Evolutionary conservation across 2,797 vertebrate genomes (phyloP), one percentile per base, ranked within the genome.

Genomic region (Ispidina lecontei): DNA sequence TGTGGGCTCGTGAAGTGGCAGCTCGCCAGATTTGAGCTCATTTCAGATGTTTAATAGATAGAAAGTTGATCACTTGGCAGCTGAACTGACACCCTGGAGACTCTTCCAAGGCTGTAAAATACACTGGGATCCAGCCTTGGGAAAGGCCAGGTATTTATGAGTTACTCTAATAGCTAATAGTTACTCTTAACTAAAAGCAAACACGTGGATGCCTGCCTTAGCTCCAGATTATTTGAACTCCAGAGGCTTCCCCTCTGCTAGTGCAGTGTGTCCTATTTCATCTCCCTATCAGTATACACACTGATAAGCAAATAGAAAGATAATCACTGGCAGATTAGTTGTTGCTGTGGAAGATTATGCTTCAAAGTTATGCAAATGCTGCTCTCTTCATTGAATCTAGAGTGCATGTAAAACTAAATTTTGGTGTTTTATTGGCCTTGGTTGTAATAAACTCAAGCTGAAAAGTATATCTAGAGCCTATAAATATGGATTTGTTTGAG

Each of bases 301-400:
- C 72, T 7, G 65, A 95, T 93, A 83, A 94, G 82, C 91, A 87
- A 95, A 75, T 33, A 88, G 37, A 63, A 80, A 41, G 87, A 82
- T 96, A 94, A 96, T 95, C 86, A 90, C 91, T 75, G 75, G n/a
- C 79, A 89, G 91, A 93, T 95, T 79, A 92, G 74, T 91, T 76
- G 55, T 83, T 94, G 84, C 80, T 85, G 63, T 91, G 81, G 79
- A 89, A 96, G 80, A 90, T 91, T 87, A 64, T 90, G 89, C 90
- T 73, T 89, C 95, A 94, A 94, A 87, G 89, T 87, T 91, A 97
- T 96, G 95, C 85, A 96, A 87, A 96, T 97, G 69, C 62, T 86
- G 18, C 67, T 90, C 49, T 64, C 80, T 64, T 96, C 89, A 65
- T 55, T 88, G 79, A 84, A 83, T 91, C 79, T 49, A 55, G 33